phyloP scores from a whole-genome alignment of 2,113 vertebrate genomes.

The Trogon surrucura region DNA sequence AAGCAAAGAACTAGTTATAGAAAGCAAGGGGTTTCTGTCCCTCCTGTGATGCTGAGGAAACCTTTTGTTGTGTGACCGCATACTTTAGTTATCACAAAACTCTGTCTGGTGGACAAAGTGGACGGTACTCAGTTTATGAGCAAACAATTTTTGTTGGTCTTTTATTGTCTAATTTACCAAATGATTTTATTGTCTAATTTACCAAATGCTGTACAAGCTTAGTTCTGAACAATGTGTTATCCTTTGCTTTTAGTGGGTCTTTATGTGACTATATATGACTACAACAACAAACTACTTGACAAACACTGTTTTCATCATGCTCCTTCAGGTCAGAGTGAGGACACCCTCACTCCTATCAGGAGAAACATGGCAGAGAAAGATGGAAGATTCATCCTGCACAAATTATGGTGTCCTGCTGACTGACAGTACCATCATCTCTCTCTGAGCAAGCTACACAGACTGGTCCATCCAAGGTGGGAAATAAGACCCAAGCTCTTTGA shows the following conservation, averaged over 20 bases:
- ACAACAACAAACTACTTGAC: accelerated
- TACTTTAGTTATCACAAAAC: not conserved
- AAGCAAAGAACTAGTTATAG: not conserved
- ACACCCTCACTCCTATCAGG: not conserved
- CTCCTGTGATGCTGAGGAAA: accelerated
- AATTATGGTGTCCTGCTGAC: not conserved
- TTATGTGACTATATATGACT: not conserved
- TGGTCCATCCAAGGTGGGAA: not conserved
- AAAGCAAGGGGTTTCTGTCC: not conserved
- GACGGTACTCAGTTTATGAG: not conserved
- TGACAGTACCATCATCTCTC: accelerated
- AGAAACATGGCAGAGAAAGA: not conserved
- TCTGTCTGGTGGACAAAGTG: accelerated
- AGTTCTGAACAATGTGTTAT: not conserved
- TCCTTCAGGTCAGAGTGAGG: not conserved
- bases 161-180: not conserved
- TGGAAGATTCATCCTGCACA: not conserved
- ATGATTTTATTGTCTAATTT: not conserved
- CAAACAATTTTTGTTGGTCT: not conserved
- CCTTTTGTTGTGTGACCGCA: accelerated
- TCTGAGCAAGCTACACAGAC: not conserved
- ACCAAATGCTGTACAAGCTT: not conserved
- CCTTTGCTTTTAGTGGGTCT: not conserved
- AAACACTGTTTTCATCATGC: not conserved
- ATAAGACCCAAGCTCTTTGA: not conserved